Conservation (phyloP, 1,140 invertebrate genomes). For the Tetraneura akinire region DNA sequence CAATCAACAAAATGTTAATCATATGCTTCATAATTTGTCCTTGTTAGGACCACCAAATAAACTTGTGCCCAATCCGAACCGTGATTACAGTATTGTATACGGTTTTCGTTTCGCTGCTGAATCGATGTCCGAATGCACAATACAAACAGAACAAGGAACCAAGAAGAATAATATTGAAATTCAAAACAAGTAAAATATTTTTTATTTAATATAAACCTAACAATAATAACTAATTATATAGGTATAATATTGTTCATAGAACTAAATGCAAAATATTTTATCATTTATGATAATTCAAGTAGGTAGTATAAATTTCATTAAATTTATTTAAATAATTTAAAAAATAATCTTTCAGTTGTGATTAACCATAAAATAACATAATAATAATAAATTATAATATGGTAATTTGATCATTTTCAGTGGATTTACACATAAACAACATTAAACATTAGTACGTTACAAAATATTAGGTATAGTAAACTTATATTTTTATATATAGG, state of each 20-base stretch:
- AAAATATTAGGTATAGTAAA: too few species aligned
- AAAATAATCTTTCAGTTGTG: too few species aligned
- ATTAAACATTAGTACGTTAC: too few species aligned
- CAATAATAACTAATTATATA: not conserved
- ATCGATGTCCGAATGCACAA: conserved; percentile 76
- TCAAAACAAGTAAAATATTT: conserved; percentile 41
- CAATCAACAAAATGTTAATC: conserved; percentile 78
- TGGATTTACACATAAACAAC: too few species aligned
- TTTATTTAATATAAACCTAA: not conserved
- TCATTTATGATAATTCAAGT: too few species aligned
- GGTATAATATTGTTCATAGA: too few species aligned
- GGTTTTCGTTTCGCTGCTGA: conserved; percentile 86
- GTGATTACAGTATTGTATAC: conserved; percentile 75
- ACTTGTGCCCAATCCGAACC: conserved; percentile 57
- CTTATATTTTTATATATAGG: too few species aligned
- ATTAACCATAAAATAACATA: too few species aligned
- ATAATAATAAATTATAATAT: too few species aligned
- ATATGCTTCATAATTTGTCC: conserved; percentile 69
- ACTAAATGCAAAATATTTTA: not conserved
- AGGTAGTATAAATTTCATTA: too few species aligned
- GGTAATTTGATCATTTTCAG: too few species aligned
- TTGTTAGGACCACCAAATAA: conserved; percentile 70
- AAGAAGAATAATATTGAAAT: conserved; percentile 23
- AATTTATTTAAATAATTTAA: too few species aligned
- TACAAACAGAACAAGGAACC: conserved; percentile 66